These are phyloP conservation scores for Lordiphosa clarofinis DNA, from an alignment of 1,140 invertebrate species.

Conservation along the genomic window DNA sequence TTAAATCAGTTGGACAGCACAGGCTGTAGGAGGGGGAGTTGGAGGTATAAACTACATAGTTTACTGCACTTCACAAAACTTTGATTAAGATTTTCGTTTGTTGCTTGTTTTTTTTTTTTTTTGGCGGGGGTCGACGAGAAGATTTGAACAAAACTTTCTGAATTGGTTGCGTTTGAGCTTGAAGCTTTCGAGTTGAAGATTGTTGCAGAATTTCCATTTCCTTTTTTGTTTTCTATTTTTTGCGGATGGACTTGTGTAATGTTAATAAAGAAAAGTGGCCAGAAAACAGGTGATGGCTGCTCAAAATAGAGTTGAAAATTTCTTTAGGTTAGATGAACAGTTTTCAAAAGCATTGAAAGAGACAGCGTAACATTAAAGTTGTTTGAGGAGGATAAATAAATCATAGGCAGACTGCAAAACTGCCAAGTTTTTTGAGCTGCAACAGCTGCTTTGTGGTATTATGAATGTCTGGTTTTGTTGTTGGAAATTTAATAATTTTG, in stretches of 20 bases:
- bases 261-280: slow-evolving; percentile 24
- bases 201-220: slow-evolving; percentile 16
- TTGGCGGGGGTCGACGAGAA: slow-evolving; percentile 1
- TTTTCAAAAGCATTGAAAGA: too few species aligned
- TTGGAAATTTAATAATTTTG: too few species aligned
- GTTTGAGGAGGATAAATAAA: too few species aligned
- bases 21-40: background rate
- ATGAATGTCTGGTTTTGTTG: too few species aligned
- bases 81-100: slow-evolving; percentile 76
- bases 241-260: slow-evolving; percentile 5
- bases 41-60: slow-evolving; percentile 64
- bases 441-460: too few species aligned
- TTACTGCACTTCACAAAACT: slow-evolving; percentile 74
- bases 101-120: slow-evolving; percentile 44
- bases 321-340: too few species aligned
- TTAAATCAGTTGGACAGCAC: slow-evolving; percentile 45
- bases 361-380: too few species aligned
- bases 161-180: slow-evolving; percentile 44
- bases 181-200: slow-evolving; percentile 3
- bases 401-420: too few species aligned
- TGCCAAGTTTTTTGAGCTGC: too few species aligned
- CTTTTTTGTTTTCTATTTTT: slow-evolving; percentile 13
- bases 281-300: background rate
- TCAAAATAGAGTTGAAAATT: too few species aligned
- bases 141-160: slow-evolving; percentile 37